Evolutionary conservation across 2,113 vertebrate species (phyloP).

Genomic region (Thalassoma bifasciatum): DNA sequence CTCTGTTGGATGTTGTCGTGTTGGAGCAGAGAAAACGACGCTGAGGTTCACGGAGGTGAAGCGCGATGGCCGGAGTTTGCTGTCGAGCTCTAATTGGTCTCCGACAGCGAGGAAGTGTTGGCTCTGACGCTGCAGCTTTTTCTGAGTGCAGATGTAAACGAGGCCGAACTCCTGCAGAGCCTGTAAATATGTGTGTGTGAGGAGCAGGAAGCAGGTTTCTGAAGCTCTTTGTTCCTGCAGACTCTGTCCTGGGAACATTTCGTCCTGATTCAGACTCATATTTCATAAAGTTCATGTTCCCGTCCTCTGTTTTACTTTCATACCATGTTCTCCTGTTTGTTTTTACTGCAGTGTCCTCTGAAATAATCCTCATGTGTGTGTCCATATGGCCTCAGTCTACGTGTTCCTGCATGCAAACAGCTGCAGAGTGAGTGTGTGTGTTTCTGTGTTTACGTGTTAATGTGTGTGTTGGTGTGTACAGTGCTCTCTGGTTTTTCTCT

Average conservation of each 20-base stretch:
- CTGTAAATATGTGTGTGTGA: background rate
- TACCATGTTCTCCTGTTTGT: background rate
- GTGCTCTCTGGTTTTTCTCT: constrained; percentile 2
- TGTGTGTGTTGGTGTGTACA: background rate
- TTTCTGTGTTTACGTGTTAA: background rate
- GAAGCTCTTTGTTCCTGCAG: background rate
- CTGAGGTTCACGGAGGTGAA: background rate
- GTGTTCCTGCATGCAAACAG: background rate
- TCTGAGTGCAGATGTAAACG: constrained; percentile 20
- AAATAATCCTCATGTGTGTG: background rate
- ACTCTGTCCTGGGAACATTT: too few species aligned
- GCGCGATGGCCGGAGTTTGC: background rate
- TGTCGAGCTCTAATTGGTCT: constrained; percentile 8
- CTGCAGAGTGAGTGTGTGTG: constrained; percentile 7
- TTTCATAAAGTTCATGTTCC: too few species aligned
- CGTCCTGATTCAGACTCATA: too few species aligned
- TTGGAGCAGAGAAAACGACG: too few species aligned
- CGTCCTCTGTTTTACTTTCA: too few species aligned
- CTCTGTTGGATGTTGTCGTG: too few species aligned
- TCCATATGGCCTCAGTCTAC: background rate
- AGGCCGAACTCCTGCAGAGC: constrained; percentile 25
- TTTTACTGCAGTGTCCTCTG: background rate
- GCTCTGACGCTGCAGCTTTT: background rate
- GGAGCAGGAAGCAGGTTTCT: constrained; percentile 4
- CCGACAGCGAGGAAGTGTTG: background rate